Evolutionary conservation across 2,888 invertebrate genomes (phyloP), one percentile per base, ranked within the genome.

Genomic region (Phengaris arion): DNA sequence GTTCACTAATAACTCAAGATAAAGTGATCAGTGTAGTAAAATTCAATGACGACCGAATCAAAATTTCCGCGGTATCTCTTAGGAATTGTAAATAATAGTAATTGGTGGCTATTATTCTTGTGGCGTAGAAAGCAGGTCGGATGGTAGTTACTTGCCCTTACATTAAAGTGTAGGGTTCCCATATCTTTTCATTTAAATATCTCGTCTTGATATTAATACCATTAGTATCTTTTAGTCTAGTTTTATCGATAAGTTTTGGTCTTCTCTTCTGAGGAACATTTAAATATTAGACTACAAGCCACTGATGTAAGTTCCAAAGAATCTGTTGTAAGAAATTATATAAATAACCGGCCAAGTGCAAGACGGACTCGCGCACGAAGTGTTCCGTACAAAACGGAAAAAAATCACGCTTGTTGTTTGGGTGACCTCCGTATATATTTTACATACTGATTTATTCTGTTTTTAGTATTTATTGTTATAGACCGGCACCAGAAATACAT

Each of bases 41-140:
- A 68, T 68, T 68, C 68, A 68, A 46, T 69, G 74, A 74, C 75
- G 76, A 74, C 75, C 75, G 75, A 64, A 75, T 74, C 54, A 74
- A 75, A 74, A 77, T 74, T 68, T 76, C 76, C 75, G 75, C 75
- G 76, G 77, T 77, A 76, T 77, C 76, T 76, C 75, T 69, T 74
- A 76, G 69, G 73, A 77, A 81, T 80, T 80, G 81, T 81, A 79
- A 77, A 80, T 78, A 77, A 80, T 80, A 90, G 90, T 91, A 90
- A 91, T 91, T 87, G 89, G 82, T 79, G 78, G 79, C 85, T 87
- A 91, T 91, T 91, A 91, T 89, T 88, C 83, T 80, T 70, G 82
- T 84, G 78, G 87, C 84, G 87, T 89, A 88, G 90, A 90, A 90
- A 90, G 89, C 88, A 82, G 87, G 82, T 81, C 84, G 83, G 83